phyloP scores from a whole-genome alignment of 1,140 invertebrate genomes.

The Drosophila yakuba region DNA sequence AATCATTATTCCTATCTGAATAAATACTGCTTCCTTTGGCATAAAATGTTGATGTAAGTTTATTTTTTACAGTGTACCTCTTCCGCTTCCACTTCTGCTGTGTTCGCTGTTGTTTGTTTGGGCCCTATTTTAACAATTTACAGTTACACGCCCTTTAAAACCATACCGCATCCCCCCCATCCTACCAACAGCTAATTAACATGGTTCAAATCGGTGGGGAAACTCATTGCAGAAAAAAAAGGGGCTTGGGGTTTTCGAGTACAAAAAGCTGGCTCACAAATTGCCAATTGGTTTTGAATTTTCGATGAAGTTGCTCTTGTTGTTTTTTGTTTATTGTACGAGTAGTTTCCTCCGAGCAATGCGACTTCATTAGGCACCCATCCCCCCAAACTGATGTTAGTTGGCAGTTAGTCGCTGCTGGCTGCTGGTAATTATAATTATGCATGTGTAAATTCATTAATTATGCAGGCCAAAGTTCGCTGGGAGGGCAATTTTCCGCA shows the following conservation, averaged over 20 bases:
- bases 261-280: slow-evolving; percentile 21
- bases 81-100: background rate
- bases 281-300: slow-evolving; percentile 51
- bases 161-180: background rate
- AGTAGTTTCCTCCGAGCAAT: slow-evolving; percentile 21
- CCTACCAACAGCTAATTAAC: slow-evolving; percentile 62
- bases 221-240: slow-evolving; percentile 3
- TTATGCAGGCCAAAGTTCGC: slow-evolving; percentile 41
- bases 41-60: too few species aligned
- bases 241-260: slow-evolving; percentile 13
- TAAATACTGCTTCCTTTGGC: too few species aligned
- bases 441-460: slow-evolving; percentile 49
- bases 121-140: slow-evolving; percentile 52
- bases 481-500: slow-evolving; percentile 19
- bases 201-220: slow-evolving; percentile 28
- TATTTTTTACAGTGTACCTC: background rate
- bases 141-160: slow-evolving; percentile 19
- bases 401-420: slow-evolving; percentile 35
- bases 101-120: slow-evolving; percentile 22
- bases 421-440: slow-evolving; percentile 50
- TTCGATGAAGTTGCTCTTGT: slow-evolving; percentile 25
- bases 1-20: background rate
- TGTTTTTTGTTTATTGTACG: slow-evolving; percentile 13
- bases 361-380: slow-evolving; percentile 6
- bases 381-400: slow-evolving; percentile 3